Evolutionary conservation across 2,797 vertebrate species (phyloP), one percentile per base, ranked within the genome.

Genomic region (Vultur gryphus): DNA sequence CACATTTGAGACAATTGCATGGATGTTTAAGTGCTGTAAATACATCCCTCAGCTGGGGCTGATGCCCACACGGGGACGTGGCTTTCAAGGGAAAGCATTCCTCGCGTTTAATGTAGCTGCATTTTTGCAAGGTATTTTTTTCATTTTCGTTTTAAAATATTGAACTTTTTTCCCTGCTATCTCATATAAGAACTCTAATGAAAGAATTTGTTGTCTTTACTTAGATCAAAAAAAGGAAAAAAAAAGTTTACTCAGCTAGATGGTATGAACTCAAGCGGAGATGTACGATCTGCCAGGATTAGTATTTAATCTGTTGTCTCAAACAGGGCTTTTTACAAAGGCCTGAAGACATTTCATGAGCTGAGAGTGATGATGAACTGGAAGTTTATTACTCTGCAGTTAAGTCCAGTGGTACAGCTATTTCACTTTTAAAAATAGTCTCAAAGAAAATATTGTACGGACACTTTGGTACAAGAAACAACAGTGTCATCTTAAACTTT

Each of bases 351-450:
- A 65, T 95, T 91, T 93, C 49, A 84, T 77, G 93, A 97, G 94
- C 96, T 97, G 80, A 90, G 84, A 87, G 75, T 65, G 84, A 95
- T 81, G 75, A 89, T 83, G 93, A 93, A 80, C 84, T 95, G 94
- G 54, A 82, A 81, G 80, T 79, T 95, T 93, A 91, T 92, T 90
- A 90, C 90, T 93, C 95, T 87, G 85, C 49, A 84, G 73, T 78
- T 75, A 87, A 94, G 69, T 94, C 44, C 84, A 78, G 82, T 73
- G 43, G 59, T 93, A 95, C 84, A 96, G 70, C 75, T 87, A 86
- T 95, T 97, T 97, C 93, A 77, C 91, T 95, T 82, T 88, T 48
- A 71, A 88, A 98, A 92, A 94, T 81, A 86, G 83, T 97, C 96
- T 92, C 89, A 49, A 79, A 88, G 93, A 96, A 97, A 96, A 91